Percentiles rank a stretch among this genome's conserved stretches.
These are phyloP conservation scores for Pedicia rivosa DNA, from an alignment of 2,888 invertebrate species.

Conservation along the genomic window DNA sequence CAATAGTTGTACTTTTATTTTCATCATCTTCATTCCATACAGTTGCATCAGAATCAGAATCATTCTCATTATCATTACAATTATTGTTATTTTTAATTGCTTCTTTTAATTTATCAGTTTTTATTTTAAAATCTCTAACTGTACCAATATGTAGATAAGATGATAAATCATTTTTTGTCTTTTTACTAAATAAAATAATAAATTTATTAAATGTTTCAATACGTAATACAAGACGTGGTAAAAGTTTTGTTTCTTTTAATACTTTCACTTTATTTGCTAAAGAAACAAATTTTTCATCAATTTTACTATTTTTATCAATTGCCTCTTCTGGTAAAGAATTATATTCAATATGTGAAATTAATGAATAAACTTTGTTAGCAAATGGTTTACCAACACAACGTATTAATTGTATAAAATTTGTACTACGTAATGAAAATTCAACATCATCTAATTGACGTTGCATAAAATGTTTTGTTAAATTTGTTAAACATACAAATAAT, in stretches of 20 bases:
- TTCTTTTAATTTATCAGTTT: conserved; percentile 33
- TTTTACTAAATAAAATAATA: conserved; percentile 38
- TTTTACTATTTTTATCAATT: conserved; percentile 19
- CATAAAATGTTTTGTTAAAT: conserved; percentile 42
- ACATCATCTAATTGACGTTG: conserved; percentile 28
- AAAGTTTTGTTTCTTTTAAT: conserved; percentile 39
- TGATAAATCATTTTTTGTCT: conserved; percentile 35
- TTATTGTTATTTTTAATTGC: conserved; percentile 32
- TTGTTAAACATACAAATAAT: conserved; percentile 36
- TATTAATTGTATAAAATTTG: conserved; percentile 32
- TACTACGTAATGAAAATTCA: conserved; percentile 19
- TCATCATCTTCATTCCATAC: too few species aligned
- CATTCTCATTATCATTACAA: neutral
- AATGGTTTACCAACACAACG: conserved; percentile 38
- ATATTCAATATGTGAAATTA: conserved; percentile 39
- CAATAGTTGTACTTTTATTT: too few species aligned
- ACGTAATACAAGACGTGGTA: conserved; percentile 43
- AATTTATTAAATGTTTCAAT: conserved; percentile 45
- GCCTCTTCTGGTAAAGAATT: conserved; percentile 21
- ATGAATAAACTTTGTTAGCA: conserved; percentile 35
- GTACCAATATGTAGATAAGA: conserved; percentile 41
- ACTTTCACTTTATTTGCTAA: conserved; percentile 36
- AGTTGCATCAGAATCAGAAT: neutral
- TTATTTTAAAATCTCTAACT: conserved; percentile 43
- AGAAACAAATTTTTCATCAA: conserved; percentile 28